Evolutionary conservation across 2,888 invertebrate species (phyloP), one percentile per base, ranked within the genome.

Genomic region (Aphodius sticticus): DNA sequence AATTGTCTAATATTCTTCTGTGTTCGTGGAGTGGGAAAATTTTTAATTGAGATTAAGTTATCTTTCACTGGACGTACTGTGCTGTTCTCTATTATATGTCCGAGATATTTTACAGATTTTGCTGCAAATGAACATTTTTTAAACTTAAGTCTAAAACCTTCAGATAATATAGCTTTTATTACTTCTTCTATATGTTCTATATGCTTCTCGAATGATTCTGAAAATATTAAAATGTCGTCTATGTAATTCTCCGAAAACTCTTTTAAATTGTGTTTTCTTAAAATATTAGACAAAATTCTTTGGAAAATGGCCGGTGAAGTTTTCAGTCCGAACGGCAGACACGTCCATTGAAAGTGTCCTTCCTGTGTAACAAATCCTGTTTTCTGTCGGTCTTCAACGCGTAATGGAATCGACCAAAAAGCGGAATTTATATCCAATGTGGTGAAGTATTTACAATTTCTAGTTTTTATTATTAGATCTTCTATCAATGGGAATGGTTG

Each of bases 371-470:
- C 84, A 83, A 87, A 88, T 70, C 77, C 87, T 5, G 86, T 86
- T 80, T 87, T 88, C 36, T 85, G 36, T 83, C 84, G 84, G 74
- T 87, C 87, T 83, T 83, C 78, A 69, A 86, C 82, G 80, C 82
- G 77, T 74, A 86, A 76, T 1, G 87, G 86, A 6, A 87, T 87
- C 15, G 86, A 86, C 87, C 87, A 88, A 82, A 88, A 88, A 53
- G 87, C 88, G 7, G 86, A 87, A 79, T 87, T 88, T 78, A 87
- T 85, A 72, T 88, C 87, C 0, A 88, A 69, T 71, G 84, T 86
- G 15, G 86, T 79, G 78, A 86, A 87, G 82, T 81, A 86, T 72
- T 85, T 85, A 76, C 86, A 87, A 77, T 87, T 85, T 81, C 83
- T 82, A 6, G 86, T 86, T 77, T 85, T 86, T 72, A 83, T 70